A percentile compares a stretch with the other conserved stretches of the same genome.
These are phyloP conservation scores for Prunella himalayana DNA, from an alignment of 2,113 vertebrate species.

Conservation along the genomic window DNA sequence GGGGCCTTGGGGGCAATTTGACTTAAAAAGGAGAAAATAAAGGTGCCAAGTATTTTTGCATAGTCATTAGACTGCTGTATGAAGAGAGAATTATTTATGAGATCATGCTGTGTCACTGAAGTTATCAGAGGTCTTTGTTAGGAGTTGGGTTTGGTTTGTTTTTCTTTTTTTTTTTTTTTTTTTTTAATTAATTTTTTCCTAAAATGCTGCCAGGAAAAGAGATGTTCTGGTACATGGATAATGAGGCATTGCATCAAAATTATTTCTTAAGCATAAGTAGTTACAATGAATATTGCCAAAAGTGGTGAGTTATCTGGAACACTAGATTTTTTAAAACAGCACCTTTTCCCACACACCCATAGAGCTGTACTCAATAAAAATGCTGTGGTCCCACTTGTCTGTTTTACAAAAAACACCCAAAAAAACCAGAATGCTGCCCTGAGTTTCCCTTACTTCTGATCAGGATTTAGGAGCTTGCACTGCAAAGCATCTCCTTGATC, in stretches of 20 bases:
- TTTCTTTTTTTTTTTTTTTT: too few species aligned
- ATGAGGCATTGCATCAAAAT: neutral
- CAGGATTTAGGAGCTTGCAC: neutral
- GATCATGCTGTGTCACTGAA: neutral
- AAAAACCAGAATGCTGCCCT: neutral
- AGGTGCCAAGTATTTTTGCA: neutral
- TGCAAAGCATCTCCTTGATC: neutral
- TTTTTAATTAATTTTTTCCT: neutral
- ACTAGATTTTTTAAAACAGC: neutral
- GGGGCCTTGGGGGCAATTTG: neutral
- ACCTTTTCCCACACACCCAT: neutral
- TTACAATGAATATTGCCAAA: neutral
- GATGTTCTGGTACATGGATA: neutral
- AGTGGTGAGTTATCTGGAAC: neutral
- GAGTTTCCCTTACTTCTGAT: neutral
- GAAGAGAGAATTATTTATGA: neutral
- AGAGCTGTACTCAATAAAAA: neutral
- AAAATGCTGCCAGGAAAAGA: neutral
- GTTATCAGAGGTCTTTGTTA: neutral
- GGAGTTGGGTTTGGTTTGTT: neutral
- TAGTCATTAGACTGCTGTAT: neutral
- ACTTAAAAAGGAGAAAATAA: conserved; percentile 13
- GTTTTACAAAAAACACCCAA: neutral
- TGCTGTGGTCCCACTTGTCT: neutral
- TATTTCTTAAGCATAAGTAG: neutral